Evolutionary conservation across 2,888 invertebrate genomes (phyloP), one percentile per base, ranked within the genome.

Genomic region (Onthophagus sagittarius): DNA sequence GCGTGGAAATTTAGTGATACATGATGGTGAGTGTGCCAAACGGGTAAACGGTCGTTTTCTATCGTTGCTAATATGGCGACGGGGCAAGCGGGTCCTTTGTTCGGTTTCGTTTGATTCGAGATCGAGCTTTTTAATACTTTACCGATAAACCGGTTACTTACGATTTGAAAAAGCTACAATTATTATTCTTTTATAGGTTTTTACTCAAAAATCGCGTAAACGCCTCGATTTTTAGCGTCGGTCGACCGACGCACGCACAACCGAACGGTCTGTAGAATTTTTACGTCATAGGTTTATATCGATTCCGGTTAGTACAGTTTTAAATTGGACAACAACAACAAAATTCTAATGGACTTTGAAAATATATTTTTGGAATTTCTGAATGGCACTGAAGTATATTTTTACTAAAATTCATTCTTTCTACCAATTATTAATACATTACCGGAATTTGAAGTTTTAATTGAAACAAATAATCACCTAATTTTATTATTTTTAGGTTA

Each of bases 1-100:
- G 86, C 85, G 84, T 83, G 85, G 86, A 88, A 89, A 89, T 87
- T 88, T 89, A 87, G 88, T 88, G 90, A 91, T 89, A 88, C 89
- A 87, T 86, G 88, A 90, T 90, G 90, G 90, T 89, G 87, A 88
- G 88, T 88, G 85, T 82, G 23, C 23, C 23, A 84, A 82, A 83
- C 84, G 82, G 83, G 83, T 81, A 80, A 81, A 72, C 39, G 80
- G 79, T 79, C 81, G 80, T 83, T 81, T 84, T 84, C 83, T 23
- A 23, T 23, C 23, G 23, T 2, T 23, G 85, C 39, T 53, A 88
- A 88, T 86, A 87, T 86, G 85, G 85, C 85, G 83, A 75, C 83
- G 83, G 73, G 77, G 74, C 74, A 72, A 23, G 39, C 39, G 39
- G 74, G 76, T 80, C 78, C 81, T 82, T 82, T 80, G 81, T 82